Evolutionary conservation across 2,113 vertebrate genomes (phyloP), one percentile per base, ranked within the genome.

Genomic region (Chamaea fasciata): DNA sequence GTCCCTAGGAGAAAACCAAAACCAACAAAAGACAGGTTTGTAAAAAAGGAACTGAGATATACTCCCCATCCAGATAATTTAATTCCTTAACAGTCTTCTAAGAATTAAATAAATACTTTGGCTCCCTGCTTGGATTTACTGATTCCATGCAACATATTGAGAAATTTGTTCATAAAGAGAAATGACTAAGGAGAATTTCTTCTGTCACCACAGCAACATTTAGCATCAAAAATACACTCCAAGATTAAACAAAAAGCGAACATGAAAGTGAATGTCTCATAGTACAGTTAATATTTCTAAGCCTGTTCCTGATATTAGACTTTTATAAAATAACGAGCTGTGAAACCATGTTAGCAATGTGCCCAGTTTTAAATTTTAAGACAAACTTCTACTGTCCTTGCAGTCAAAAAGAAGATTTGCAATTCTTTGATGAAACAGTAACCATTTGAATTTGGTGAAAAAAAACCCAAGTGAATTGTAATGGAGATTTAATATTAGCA

Each of bases 1-100:
- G 57, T 99, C 99, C 97, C 99, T 99, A 94, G 53, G 17, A 47
- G 78, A 91, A 92, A 46, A 44, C 0, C 27, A 23, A 86, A 74
- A 44, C 4, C 82, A 62, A 80, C 13, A 69, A n/a, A 56, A n/a
- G 41, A 27, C 7, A 69, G 16, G 24, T 31, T 53, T 63, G 20
- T 47, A 46, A 52, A 87, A 77, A n/a, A 11, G 42, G 52, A 88
- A 70, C 18, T 28, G 8, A 74, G 75, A 73, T 75, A 73, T 90
- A 31, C 13, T 71, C 64, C 30, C 47, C 64, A 11, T 64, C 23
- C 12, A n/a, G 23, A 42, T 74, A 59, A 86, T 30, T n/a, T 30
- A 62, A 73, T 35, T 73, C 10, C 20, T 63, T 47, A 83, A 46
- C 33, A 80, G 22, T 49, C 30, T 77, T 59, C 15, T 71, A 87